These are phyloP conservation scores for Acleris emargana DNA, from an alignment of 2,888 invertebrate genomes.

Conservation along the genomic window DNA sequence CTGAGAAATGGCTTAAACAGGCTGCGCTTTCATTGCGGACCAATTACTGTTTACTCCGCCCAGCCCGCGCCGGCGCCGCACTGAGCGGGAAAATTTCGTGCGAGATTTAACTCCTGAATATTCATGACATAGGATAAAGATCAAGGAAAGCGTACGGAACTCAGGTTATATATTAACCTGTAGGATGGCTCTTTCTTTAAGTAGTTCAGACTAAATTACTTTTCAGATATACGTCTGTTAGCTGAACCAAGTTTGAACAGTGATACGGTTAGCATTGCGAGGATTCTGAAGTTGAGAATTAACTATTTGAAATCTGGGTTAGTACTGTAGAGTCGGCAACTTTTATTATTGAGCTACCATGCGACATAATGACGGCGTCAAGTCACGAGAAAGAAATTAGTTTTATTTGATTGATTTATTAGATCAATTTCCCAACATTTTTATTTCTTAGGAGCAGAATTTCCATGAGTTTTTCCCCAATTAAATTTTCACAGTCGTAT, in stretches of 20 bases:
- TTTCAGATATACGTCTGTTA: no score
- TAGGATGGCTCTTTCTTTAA: not conserved
- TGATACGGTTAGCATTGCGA: no score
- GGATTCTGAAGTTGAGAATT: not conserved
- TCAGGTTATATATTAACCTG: slow-evolving; percentile 4
- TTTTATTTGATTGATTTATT: no score
- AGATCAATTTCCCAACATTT: no score
- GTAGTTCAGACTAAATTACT: not conserved
- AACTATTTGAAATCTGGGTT: not conserved
- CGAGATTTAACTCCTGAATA: slow-evolving; percentile 28
- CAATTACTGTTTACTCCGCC: slow-evolving; percentile 17
- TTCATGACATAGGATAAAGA: slow-evolving; percentile 28
- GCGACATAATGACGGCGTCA: not conserved
- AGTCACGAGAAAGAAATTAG: not conserved
- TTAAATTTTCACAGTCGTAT: no score
- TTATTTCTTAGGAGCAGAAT: no score
- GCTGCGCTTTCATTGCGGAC: slow-evolving; percentile 8
- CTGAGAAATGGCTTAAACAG: slow-evolving; percentile 4
- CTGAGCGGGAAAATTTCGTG: slow-evolving; percentile 12
- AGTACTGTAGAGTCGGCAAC: no score
- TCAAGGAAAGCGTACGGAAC: slow-evolving; percentile 19
- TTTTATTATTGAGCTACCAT: no score
- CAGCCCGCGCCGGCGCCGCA: not conserved
- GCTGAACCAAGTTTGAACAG: no score
- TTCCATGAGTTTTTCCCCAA: no score